phyloP scores from a whole-genome alignment of 2,797 vertebrate species.

The Linurgus olivaceus region DNA sequence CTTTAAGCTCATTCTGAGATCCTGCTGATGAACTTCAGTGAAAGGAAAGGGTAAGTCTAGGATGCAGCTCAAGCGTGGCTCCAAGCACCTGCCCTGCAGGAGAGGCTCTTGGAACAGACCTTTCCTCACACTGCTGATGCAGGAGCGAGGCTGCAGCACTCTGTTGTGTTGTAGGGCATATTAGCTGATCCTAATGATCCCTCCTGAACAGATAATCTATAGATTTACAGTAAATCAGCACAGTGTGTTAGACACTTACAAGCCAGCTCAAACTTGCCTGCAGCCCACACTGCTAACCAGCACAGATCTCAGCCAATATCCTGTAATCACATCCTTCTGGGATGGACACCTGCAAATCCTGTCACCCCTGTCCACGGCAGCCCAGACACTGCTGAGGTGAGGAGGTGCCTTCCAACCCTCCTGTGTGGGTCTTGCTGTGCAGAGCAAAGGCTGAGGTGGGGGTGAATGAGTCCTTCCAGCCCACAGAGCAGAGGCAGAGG shows the following conservation, averaged over 20 bases:
- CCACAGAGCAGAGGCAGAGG: neutral
- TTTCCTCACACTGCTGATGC: neutral
- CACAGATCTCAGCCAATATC: neutral
- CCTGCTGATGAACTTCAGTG: neutral
- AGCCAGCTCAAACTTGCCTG: neutral
- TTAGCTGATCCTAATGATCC: neutral
- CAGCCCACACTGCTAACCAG: neutral
- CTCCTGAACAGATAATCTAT: neutral
- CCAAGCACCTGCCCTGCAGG: neutral
- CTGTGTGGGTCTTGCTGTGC: neutral
- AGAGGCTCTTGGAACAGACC: neutral
- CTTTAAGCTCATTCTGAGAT: neutral
- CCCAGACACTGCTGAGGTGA: neutral
- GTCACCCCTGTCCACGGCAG: neutral
- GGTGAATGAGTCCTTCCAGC: neutral
- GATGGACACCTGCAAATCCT: neutral
- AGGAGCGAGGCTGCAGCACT: neutral
- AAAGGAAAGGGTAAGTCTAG: neutral
- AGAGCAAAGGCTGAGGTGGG: neutral
- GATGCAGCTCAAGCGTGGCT: neutral
- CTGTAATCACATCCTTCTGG: neutral
- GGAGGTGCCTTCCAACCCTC: neutral
- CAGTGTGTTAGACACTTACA: neutral
- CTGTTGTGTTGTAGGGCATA: fast-evolving
- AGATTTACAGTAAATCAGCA: neutral